These are phyloP conservation scores for Danio aesculapii DNA, from an alignment of 2,797 vertebrate genomes.

Conservation along the genomic window DNA sequence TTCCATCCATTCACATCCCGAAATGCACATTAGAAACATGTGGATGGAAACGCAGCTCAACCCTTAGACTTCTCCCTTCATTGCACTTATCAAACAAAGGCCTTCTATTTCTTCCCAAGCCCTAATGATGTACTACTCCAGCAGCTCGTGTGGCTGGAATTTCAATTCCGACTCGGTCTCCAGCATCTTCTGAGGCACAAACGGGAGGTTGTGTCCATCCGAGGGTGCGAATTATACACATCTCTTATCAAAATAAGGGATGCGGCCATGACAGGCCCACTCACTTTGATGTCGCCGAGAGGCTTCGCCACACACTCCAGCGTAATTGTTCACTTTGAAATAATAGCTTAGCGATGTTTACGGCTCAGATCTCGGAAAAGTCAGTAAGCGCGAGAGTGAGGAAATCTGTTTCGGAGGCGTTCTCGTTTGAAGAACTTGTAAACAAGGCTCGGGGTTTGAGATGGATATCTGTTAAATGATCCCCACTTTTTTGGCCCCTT, in stretches of 20 bases:
- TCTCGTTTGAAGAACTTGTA: constrained; percentile 33
- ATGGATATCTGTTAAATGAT: constrained; percentile 31
- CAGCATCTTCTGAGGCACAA: constrained; percentile 45
- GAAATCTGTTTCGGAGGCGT: constrained; percentile 36
- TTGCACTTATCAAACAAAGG: constrained; percentile 59
- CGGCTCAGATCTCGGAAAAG: constrained; percentile 42
- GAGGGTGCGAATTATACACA: constrained; percentile 43
- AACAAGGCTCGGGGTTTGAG: constrained; percentile 31
- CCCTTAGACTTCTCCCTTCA: constrained; percentile 34
- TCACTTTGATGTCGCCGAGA: constrained; percentile 44
- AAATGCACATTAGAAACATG: not conserved
- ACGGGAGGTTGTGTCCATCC: constrained; percentile 6
- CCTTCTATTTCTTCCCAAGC: constrained; percentile 54
- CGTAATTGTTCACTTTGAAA: constrained; percentile 55
- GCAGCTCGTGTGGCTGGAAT: constrained; percentile 61
- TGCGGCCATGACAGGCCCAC: constrained; percentile 40
- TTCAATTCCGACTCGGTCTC: constrained; percentile 54
- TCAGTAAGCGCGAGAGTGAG: not conserved
- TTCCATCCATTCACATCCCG: not conserved
- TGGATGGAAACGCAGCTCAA: not conserved
- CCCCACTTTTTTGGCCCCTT: constrained; percentile 32
- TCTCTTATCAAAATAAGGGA: constrained; percentile 54
- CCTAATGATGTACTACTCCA: constrained; percentile 63
- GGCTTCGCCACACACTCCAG: constrained; percentile 37
- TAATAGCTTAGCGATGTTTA: constrained; percentile 51